phyloP scores from a whole-genome alignment of 2,113 vertebrate genomes.

The Axis porcinus region DNA sequence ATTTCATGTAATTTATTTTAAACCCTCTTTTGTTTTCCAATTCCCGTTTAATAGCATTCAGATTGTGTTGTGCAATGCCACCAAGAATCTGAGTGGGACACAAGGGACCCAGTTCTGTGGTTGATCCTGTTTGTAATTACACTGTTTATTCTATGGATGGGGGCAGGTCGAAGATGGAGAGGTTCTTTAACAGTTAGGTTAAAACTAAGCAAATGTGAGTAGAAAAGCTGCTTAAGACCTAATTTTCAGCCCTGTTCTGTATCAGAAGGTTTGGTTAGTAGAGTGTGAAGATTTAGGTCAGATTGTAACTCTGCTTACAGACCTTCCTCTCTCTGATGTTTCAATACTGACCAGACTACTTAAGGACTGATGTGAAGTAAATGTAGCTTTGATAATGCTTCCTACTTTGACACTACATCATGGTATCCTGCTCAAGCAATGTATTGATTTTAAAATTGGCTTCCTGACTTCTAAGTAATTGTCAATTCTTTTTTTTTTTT shows the following conservation, averaged over 20 bases:
- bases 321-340: not conserved
- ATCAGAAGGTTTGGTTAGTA: not conserved
- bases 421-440: slow-evolving; percentile 69
- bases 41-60: slow-evolving; percentile 52
- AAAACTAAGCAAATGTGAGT: slow-evolving; percentile 13
- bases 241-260: not conserved
- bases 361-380: slow-evolving; percentile 36
- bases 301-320: not conserved
- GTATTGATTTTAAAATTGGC: slow-evolving; percentile 83
- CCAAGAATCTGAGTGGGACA: slow-evolving; percentile 15
- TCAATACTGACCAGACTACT: not conserved
- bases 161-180: not conserved
- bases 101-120: not conserved
- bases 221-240: not conserved
- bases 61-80: slow-evolving; percentile 44
- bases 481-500: slow-evolving; percentile 78
- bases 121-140: slow-evolving; percentile 13
- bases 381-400: slow-evolving; percentile 55
- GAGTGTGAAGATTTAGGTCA: not conserved
- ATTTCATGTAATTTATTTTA: slow-evolving; percentile 35
- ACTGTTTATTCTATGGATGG: not conserved
- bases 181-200: not conserved
- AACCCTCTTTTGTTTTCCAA: slow-evolving; percentile 42
- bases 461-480: slow-evolving; percentile 82
- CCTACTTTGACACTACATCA: slow-evolving; percentile 62